phyloP scores from a whole-genome alignment of 2,113 vertebrate genomes.

The Bos taurus region ARS-UCD2.0 NC_037336.1:34861501-34862000 shows the following conservation, averaged over 20 bases:
- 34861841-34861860: not conserved
- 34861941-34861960: not conserved
- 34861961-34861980: not conserved
- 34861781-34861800: not conserved
- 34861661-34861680: not conserved
- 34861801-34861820: rapidly evolving
- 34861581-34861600: not conserved
- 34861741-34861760: not conserved
- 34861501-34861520: not conserved
- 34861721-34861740: not conserved
- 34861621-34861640: not conserved
- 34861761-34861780: not conserved
- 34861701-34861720: not conserved
- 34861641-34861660: not conserved
- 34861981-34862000: not conserved
- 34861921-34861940: not conserved
- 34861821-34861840: not conserved
- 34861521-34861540: not conserved
- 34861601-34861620: not conserved
- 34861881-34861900: not conserved
- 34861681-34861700: not conserved
- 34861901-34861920: not conserved
- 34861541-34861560: not conserved
- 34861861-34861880: not conserved
- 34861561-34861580: not conserved